Conservation (phyloP, 2,113 vertebrate species). For the Scatophagus argus region DNA sequence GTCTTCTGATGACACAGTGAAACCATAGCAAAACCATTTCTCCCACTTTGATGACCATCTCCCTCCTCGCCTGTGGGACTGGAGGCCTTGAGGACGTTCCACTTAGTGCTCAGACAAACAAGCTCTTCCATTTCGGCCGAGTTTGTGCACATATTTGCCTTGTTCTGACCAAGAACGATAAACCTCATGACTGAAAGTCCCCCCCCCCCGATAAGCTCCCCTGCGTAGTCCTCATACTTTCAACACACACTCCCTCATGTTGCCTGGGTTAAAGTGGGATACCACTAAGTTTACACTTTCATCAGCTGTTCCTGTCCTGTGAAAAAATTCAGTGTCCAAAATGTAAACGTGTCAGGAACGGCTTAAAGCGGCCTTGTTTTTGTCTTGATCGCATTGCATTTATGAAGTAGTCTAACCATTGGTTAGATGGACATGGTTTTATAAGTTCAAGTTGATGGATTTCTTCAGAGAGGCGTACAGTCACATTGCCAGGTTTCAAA, state of each 20-base stretch:
- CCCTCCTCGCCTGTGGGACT: constrained; percentile 25
- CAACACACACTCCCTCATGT: constrained; percentile 29
- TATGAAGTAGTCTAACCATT: constrained; percentile 38
- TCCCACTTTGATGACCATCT: constrained; percentile 30
- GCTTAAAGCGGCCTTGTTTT: constrained; percentile 60
- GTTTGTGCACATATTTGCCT: constrained; percentile 78
- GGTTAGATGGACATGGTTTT: constrained; percentile 42
- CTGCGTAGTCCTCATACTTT: constrained; percentile 35
- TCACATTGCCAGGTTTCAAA: constrained; percentile 20
- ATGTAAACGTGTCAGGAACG: constrained; percentile 62
- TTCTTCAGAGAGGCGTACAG: constrained; percentile 33
- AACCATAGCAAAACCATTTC: constrained; percentile 39
- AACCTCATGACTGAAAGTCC: constrained; percentile 38
- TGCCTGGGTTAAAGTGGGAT: constrained; percentile 61
- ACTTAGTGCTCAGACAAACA: constrained; percentile 76
- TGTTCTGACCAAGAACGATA: constrained; percentile 58
- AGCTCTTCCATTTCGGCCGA: constrained; percentile 60
- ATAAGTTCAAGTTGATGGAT: constrained; percentile 22
- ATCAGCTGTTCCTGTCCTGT: constrained; percentile 57
- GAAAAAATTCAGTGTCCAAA: constrained; percentile 45
- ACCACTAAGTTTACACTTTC: constrained; percentile 65
- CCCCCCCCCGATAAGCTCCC: neutral
- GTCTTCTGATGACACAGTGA: constrained; percentile 47
- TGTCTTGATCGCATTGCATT: constrained; percentile 34
- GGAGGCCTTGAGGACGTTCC: constrained; percentile 53